Evolutionary conservation across 2,113 vertebrate species (phyloP).

Genomic region (Pipra filicauda): DNA sequence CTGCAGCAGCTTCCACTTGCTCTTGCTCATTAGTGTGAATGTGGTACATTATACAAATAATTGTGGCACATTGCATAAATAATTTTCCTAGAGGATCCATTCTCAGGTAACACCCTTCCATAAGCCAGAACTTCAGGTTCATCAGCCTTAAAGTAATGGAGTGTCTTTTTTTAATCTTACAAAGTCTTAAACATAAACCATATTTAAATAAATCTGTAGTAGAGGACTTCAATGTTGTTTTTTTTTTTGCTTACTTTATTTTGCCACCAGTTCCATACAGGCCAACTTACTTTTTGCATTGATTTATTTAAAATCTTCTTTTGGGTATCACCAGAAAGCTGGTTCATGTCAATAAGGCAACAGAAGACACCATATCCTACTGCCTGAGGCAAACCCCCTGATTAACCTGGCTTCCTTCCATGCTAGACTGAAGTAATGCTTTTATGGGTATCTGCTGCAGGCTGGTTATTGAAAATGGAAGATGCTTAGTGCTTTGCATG

Average conservation of each 20-base stretch:
- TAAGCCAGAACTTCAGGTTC: background rate
- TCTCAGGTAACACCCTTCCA: background rate
- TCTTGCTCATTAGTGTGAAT: background rate
- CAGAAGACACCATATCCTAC: background rate
- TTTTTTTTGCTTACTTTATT: background rate
- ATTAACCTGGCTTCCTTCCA: background rate
- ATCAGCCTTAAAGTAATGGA: background rate
- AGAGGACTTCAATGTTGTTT: background rate
- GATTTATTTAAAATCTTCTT: constrained; percentile 29
- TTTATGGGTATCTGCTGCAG: background rate
- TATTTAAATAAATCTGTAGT: background rate
- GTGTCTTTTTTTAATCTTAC: background rate
- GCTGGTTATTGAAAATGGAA: constrained; percentile 25
- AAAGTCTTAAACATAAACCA: background rate
- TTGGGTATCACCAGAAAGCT: background rate
- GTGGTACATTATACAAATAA: background rate
- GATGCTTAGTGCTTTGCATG: background rate
- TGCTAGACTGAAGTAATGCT: background rate
- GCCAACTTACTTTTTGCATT: background rate
- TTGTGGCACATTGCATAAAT: too few species aligned
- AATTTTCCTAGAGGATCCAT: background rate
- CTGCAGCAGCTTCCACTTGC: background rate
- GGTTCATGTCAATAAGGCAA: constrained; percentile 27
- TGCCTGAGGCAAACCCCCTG: background rate
- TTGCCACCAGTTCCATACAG: background rate